Evolutionary conservation across 2,113 vertebrate species (phyloP).

Genomic region (Quiscalus mexicanus): DNA sequence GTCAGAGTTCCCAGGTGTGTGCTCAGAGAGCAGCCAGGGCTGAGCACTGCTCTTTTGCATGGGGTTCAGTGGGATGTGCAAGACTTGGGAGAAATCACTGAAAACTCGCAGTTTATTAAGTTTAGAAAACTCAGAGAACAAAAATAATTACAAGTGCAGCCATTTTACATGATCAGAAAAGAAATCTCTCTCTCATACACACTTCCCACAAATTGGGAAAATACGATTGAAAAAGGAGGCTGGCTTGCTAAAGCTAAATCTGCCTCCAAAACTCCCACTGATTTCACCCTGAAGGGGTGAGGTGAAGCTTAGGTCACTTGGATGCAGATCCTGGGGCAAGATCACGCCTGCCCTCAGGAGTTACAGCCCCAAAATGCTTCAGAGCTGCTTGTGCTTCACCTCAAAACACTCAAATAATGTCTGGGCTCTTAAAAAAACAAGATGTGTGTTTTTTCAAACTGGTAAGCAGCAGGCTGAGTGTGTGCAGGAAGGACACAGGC

Average conservation of each 20-base stretch:
- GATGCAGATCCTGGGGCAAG: neutral
- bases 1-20: neutral
- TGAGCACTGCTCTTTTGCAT: neutral
- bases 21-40: neutral
- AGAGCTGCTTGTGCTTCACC: neutral
- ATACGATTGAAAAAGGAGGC: too few relatives aligned
- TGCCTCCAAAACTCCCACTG: neutral
- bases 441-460: neutral
- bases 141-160: neutral
- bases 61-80: neutral
- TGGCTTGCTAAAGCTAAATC: neutral
- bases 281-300: neutral
- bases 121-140: neutral
- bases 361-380: neutral
- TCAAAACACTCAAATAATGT: neutral
- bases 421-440: neutral
- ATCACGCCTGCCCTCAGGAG: neutral
- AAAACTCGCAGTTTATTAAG: neutral
- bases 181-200: neutral
- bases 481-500: accelerated
- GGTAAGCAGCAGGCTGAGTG: neutral
- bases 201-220: neutral
- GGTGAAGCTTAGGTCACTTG: neutral
- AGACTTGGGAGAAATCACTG: neutral
- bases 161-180: neutral